Base-by-base conservation (phyloP, 1,140 invertebrate genomes). In the Saxidomus purpurata region DNA sequence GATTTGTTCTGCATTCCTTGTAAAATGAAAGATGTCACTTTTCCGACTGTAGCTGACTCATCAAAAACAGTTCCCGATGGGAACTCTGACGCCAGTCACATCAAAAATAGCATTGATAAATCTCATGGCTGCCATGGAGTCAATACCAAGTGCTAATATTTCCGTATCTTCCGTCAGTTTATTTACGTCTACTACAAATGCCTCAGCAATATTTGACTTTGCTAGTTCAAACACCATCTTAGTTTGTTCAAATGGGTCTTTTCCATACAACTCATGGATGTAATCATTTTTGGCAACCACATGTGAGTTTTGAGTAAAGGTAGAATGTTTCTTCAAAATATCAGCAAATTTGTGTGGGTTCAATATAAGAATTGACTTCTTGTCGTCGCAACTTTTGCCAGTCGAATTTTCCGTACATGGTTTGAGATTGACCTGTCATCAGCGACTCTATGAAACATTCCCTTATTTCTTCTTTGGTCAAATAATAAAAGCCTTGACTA, bases 381-480 rank as follows among this genome's bases (percentile, higher is more conserved):
- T n/a, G n/a, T n/a, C n/a, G 17, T 79, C 25, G 11, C 25, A 92
- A 63, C n/a, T 86, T 86, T 25, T 81, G 76, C 61, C 81, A 85
- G 59, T 92, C 80, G 52, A 92, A 89, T 52, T 87, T 89, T 31
- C 81, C 89, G 40, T 84, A 85, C 25, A 87, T 76, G 40, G 90
- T 79, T 81, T 91, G 85, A 34, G 89, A 43, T 52, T 83, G 76
- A 61, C 91, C 84, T 1, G 69, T 31, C 55, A 90, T 67, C 15
- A 93, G 49, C 3, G 86, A 71, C 25, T 69, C 59, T 1, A 85
- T 82, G 28, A 93, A 81, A 40, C 90, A 89, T 15, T 84, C 36
- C 11, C 19, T 28, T 38, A 92, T 92, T 47, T 92, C 82, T 19
- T 87, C 84, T 38, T 77, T 79, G 13, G 55, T 79, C 9, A 93